Evolutionary conservation across 2,113 vertebrate species (phyloP).

Genomic region (Indri indri): DNA sequence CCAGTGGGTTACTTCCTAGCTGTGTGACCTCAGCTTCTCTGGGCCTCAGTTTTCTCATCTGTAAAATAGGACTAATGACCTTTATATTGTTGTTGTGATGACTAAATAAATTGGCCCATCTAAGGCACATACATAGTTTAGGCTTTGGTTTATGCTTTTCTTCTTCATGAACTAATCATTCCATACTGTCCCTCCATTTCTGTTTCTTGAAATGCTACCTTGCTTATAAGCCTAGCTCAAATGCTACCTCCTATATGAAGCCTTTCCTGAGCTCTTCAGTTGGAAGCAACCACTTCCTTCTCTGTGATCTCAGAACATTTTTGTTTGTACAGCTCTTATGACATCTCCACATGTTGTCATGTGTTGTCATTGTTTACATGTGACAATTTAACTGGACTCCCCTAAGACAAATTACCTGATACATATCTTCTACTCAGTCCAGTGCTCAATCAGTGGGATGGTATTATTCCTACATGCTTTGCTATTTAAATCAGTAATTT

Average conservation of each 20-base stretch:
- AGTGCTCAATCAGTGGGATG: neutral
- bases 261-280: neutral
- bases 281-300: neutral
- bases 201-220: neutral
- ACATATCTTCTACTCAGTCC: neutral
- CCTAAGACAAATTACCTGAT: neutral
- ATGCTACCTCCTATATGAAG: neutral
- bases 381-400: neutral
- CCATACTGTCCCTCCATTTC: neutral
- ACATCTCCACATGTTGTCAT: neutral
- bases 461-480: neutral
- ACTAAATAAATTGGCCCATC: neutral
- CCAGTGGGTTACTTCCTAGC: neutral
- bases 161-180: neutral
- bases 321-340: neutral
- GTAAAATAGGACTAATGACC: neutral
- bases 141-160: neutral
- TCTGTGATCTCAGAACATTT: neutral
- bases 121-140: neutral
- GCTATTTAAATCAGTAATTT: neutral
- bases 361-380: neutral
- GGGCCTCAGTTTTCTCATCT: neutral
- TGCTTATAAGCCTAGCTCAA: neutral
- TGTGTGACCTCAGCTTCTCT: neutral
- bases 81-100: neutral